Percentiles rank a stretch among this genome's conserved stretches.
phyloP scores from a whole-genome alignment of 2,888 invertebrate genomes.

The Litoditis marina region DNA sequence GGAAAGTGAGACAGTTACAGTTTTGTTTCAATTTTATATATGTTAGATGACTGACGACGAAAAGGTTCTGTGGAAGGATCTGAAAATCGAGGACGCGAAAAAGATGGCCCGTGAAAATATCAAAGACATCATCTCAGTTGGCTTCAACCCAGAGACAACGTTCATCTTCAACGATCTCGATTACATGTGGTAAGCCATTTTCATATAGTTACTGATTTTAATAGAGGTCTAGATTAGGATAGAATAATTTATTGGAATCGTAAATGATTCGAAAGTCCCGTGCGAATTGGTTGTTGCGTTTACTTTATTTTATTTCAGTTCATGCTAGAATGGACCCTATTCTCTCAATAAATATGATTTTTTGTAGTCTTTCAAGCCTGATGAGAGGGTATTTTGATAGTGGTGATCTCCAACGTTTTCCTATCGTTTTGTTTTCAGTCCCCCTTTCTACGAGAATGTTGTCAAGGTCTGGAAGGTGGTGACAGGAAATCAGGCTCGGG shows the following conservation, averaged over 20 bases:
- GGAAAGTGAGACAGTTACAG: background rate
- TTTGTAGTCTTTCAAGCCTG: too few species aligned
- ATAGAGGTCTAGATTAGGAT: background rate
- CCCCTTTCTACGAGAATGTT: constrained; percentile 89
- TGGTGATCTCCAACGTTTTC: constrained; percentile 74
- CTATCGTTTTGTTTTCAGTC: constrained; percentile 70
- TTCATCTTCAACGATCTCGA: constrained; percentile 93
- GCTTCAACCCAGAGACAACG: constrained; percentile 87
- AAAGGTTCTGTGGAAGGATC: constrained; percentile 92
- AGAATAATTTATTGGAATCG: too few species aligned
- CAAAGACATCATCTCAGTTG: constrained; percentile 94
- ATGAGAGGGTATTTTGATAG: too few species aligned
- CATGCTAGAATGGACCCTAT: too few species aligned
- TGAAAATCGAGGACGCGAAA: constrained; percentile 77
- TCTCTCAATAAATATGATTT: too few species aligned
- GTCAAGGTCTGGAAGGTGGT: constrained; percentile 86
- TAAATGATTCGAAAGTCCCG: too few species aligned
- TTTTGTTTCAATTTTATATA: background rate
- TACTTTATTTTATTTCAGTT: too few species aligned
- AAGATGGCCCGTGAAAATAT: constrained; percentile 83
- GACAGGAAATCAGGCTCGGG: constrained; percentile 94
- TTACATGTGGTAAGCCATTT: constrained; percentile 78
- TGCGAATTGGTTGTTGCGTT: too few species aligned
- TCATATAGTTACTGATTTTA: too few species aligned
- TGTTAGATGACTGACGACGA: constrained; percentile 90